Conservation (phyloP, 2,113 vertebrate genomes). For the Aspidoscelis tigris region DNA sequence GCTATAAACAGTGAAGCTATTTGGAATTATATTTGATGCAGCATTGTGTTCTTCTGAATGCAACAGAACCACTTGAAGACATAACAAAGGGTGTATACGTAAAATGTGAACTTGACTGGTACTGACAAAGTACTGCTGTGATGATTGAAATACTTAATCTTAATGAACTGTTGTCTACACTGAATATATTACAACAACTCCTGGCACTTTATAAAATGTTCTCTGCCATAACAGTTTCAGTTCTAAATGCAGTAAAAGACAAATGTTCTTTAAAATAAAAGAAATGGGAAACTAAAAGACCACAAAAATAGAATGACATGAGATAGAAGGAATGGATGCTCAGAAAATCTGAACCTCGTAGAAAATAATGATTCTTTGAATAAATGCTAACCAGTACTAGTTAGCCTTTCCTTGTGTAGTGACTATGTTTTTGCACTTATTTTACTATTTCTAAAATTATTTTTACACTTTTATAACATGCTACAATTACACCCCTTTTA, state of each 20-base stretch:
- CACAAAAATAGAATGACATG: background rate
- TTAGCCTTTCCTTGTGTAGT: background rate
- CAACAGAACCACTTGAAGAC: background rate
- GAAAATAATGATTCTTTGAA: background rate
- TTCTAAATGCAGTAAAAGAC: conserved; percentile 25
- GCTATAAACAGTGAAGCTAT: conserved; percentile 27
- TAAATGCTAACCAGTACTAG: background rate
- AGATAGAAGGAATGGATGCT: background rate
- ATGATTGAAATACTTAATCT: conserved; percentile 53
- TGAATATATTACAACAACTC: conserved; percentile 47
- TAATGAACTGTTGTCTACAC: conserved; percentile 64
- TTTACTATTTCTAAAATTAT: background rate
- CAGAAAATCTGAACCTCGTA: conserved; percentile 21
- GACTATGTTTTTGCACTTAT: background rate
- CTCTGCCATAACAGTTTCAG: conserved; percentile 16
- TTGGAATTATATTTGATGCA: conserved; percentile 12
- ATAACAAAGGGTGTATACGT: conserved; percentile 6
- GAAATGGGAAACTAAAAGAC: conserved; percentile 25
- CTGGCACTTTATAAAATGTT: background rate
- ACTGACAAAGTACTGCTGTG: conserved; percentile 45
- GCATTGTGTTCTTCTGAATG: conserved; percentile 26
- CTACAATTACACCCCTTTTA: too few species aligned
- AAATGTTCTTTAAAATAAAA: conserved; percentile 41
- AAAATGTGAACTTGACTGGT: conserved; percentile 26
- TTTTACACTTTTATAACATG: too few species aligned